Base-by-base conservation (phyloP, 2,888 invertebrate genomes). In the Oscheius sp. region DNA sequence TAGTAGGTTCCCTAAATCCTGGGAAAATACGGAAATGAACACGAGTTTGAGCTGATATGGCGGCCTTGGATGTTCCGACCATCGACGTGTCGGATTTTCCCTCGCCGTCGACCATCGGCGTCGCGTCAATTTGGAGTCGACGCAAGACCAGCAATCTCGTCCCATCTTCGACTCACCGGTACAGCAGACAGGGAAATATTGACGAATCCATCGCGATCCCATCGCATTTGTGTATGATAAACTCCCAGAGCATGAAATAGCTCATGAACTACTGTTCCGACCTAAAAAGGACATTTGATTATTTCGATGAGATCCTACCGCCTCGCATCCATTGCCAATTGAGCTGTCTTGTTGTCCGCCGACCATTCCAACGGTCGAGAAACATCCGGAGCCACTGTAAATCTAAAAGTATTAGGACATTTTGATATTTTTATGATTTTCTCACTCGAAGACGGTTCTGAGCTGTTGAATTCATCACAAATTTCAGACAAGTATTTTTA, bases 261-360 rank as follows among this genome's bases (percentile, higher is more conserved):
- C 5, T 63, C 63, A 23, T 63, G 63, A 45, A 46, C 52, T 16
- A 52, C 66, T 2, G 45, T 55, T 23, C 55, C 55, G 2, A 55
- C 25, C 25, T 23, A 13, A 55, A 55, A 55, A 6, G 13, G 9
- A 41, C 29, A 13, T 35, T n/a, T 6, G 9, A 61, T 12, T 61
- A 12, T 7, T 29, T 12, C 41, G 16, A 59, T 16, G 25, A 6
- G 13, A 45, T 21, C 73, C 41, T n/a, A 77, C 69, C 35, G 69
- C 21, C 52, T 75, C 76, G 69, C 78, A 79, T 6, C 78, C 78
- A 13, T 73, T 68, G 12, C 78, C 78, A 3, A 79, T 56, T 5
- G 78, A 79, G 6, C 75, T 13, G 12, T 75, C 73, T 35, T 79
- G 78, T 35, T 76, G 75, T 1, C 78, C 76, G 0, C 75, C 75